These are phyloP conservation scores for Tupaia tana DNA, from an alignment of 2,113 vertebrate species.

Conservation along the genomic window DNA sequence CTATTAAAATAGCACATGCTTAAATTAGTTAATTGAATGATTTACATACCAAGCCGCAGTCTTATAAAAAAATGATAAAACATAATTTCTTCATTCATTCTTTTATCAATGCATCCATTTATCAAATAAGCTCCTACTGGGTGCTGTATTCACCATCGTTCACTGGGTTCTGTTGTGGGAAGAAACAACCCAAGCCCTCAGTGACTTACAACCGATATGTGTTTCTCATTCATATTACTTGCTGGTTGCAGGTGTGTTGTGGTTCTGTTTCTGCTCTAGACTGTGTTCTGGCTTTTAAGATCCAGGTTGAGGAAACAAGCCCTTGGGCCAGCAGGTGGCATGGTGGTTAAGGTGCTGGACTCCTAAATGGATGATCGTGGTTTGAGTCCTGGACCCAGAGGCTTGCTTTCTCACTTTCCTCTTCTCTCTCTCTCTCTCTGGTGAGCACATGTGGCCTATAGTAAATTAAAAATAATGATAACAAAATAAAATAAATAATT, in stretches of 20 bases:
- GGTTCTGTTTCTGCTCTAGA: neutral
- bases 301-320: neutral
- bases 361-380: too few species aligned
- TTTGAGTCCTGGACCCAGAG: too few species aligned
- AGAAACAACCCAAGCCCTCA: neutral
- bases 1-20: neutral
- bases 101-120: neutral
- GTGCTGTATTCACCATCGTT: neutral
- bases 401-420: too few species aligned
- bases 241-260: neutral
- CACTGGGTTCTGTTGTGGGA: neutral
- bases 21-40: neutral
- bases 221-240: neutral
- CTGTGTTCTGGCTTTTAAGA: neutral
- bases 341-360: too few species aligned
- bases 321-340: too few species aligned
- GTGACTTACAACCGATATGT: neutral
- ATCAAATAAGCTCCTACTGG: neutral
- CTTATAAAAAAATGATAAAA: neutral
- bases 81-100: neutral
- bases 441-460: too few species aligned
- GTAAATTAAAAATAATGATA: too few species aligned
- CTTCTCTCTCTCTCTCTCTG: too few species aligned
- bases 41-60: neutral
- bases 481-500: too few species aligned